These are phyloP conservation scores for Coregonus sp. DNA, from an alignment of 2,797 vertebrate genomes.

Conservation along the genomic window DNA sequence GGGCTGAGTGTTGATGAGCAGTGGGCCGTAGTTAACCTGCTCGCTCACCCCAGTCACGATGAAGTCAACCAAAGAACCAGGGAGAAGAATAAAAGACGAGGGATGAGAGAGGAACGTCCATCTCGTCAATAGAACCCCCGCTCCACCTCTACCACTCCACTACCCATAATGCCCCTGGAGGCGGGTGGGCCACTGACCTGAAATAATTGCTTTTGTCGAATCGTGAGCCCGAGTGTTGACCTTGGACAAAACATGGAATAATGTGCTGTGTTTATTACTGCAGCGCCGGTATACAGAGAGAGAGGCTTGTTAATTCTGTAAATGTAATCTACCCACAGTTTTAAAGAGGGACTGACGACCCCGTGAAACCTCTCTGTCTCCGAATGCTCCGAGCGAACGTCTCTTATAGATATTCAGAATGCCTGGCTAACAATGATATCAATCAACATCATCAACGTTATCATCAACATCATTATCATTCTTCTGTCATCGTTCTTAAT, in stretches of 20 bases:
- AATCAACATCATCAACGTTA: no score
- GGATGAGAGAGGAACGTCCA: no score
- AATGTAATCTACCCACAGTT: no score
- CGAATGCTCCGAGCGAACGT: no score
- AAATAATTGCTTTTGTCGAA: slow-evolving; percentile 58
- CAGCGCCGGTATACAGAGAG: background rate
- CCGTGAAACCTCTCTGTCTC: no score
- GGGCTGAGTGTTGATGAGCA: slow-evolving; percentile 6
- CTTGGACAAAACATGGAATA: slow-evolving; percentile 38
- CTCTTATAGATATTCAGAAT: no score
- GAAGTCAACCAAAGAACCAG: slow-evolving; percentile 28
- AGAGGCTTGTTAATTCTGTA: no score
- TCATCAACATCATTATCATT: no score
- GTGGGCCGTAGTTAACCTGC: slow-evolving; percentile 37
- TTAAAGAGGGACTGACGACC: no score
- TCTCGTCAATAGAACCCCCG: background rate
- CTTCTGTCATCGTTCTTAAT: no score
- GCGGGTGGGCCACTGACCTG: slow-evolving; percentile 43
- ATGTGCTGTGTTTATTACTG: slow-evolving; percentile 16
- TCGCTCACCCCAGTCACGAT: slow-evolving; percentile 34
- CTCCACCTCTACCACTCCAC: background rate
- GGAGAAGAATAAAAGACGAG: background rate
- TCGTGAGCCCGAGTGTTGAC: slow-evolving; percentile 32
- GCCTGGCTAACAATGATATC: no score
- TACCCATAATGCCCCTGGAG: background rate